Evolutionary conservation across 2,888 invertebrate genomes (phyloP).

Genomic region (Silvanus unidentatus): DNA sequence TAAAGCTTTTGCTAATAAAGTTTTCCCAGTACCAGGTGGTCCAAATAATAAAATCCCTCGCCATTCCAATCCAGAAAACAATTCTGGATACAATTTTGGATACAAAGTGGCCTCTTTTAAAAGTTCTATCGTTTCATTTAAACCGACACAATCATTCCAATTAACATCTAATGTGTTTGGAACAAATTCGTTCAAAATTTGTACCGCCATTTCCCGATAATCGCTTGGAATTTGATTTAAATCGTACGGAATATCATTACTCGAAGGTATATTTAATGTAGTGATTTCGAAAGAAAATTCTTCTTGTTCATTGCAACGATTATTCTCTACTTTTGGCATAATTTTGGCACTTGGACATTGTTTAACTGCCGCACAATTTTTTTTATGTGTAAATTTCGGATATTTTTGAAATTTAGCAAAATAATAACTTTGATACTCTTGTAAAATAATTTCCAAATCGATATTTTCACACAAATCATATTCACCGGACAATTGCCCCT

Average conservation of each 20-base stretch:
- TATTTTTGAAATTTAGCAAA: conserved; percentile 78
- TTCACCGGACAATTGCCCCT: conserved; percentile 66
- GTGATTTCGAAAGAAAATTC: not conserved
- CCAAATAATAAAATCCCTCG: conserved; percentile 62
- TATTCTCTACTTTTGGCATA: conserved; percentile 13
- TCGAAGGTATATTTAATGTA: no score
- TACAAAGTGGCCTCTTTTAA: conserved; percentile 84
- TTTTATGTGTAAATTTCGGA: conserved; percentile 70
- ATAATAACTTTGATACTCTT: conserved; percentile 86
- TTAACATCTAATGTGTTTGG: conserved; percentile 59
- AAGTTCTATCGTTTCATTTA: conserved; percentile 66
- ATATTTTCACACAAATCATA: conserved; percentile 85
- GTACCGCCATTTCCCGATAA: conserved; percentile 59
- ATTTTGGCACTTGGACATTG: conserved; percentile 6
- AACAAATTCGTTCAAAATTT: conserved; percentile 59
- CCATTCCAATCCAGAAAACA: conserved; percentile 73
- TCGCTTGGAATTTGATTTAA: conserved; percentile 49
- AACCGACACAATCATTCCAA: conserved; percentile 79
- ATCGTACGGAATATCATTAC: conserved; percentile 23
- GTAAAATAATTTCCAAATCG: conserved; percentile 78
- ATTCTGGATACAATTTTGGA: conserved; percentile 65
- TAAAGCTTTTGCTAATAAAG: conserved; percentile 81
- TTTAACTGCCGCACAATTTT: conserved; percentile 14
- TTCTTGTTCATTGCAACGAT: conserved; percentile 15
- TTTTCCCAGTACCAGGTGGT: conserved; percentile 76